Conservation (phyloP, 2,888 invertebrate genomes). For the Acanthacorydalis orientalis region DNA sequence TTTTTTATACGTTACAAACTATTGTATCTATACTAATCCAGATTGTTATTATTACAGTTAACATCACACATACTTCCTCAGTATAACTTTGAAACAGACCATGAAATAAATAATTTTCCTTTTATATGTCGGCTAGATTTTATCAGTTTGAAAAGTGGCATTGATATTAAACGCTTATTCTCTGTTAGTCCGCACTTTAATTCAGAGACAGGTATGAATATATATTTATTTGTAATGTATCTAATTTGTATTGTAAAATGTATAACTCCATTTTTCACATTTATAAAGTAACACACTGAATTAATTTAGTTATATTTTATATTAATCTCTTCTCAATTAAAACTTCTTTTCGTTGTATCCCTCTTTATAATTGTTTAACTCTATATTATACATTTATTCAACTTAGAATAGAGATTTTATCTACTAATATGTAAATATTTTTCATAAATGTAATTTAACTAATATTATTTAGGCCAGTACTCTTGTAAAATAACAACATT, state of each 20-base stretch:
- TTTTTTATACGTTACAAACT: not conserved
- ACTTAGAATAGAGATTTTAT: not conserved
- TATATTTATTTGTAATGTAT: no score
- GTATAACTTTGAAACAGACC: constrained; percentile 4
- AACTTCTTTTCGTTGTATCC: no score
- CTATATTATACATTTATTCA: no score
- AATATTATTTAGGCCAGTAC: constrained; percentile 20
- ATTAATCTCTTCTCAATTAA: no score
- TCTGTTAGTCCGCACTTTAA: constrained; percentile 22
- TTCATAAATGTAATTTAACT: not conserved
- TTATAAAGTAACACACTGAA: no score
- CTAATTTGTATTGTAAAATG: no score
- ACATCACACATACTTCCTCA: not conserved
- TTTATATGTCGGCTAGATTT: constrained; percentile 24
- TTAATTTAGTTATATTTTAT: no score
- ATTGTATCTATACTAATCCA: not conserved
- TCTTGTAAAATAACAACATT: constrained; percentile 20
- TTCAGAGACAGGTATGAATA: constrained; percentile 17
- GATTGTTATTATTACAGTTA: no score
- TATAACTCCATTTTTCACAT: no score
- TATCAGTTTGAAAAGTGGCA: constrained; percentile 15
- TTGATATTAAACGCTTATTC: constrained; percentile 19
- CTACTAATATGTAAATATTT: not conserved
- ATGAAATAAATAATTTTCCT: constrained; percentile 17
- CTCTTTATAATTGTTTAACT: no score